Base-by-base conservation (phyloP, 1,140 invertebrate genomes). In the Dendroctonus valens region DNA sequence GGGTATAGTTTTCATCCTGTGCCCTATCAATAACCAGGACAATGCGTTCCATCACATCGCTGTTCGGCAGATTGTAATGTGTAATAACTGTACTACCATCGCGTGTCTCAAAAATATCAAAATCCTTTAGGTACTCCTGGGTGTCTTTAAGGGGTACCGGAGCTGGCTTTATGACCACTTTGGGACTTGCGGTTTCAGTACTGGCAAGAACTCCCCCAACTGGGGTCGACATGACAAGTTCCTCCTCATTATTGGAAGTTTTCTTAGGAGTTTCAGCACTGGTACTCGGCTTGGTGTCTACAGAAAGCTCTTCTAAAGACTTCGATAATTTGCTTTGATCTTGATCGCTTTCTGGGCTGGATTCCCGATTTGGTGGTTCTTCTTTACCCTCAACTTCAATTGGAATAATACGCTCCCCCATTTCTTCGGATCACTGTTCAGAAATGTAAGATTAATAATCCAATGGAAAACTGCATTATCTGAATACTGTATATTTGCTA, bases 11-110 rank as follows among this genome's bases (percentile, higher is more conserved):
- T 70, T 83, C 82, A 72, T 88, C 86, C 73, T 81, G 79, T 59
- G 82, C 85, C n/a, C 85, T 77, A 75, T 91, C 89, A 46, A 90
- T 77, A 61, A 88, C 87, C 55, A 90, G 77, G 14, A 88, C 76
- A 50, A 88, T 86, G 71, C 79, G 84, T 69, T 88, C 86, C 5
- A 83, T 83, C n/a, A 84, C 78, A 78, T 87, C 86, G 5, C 81
- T 74, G 71, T 80, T 81, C 1, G 83, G 82, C 42, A 85, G 68
- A 70, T 79, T 79, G 57, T 76, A 61, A 15, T 65, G 49, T 8
- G 50, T 48, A 26, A 46, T 11, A 48, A 64, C 9, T 11, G 11
- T 14, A 39, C 44, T 61, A 12, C 50, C 53, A 55, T 57, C 53
- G 0, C 69, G 65, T 52, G 61, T 67, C 55, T 71, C 67, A 42